A percentile compares a stretch with the other conserved stretches of the same genome.
Conservation (phyloP, 1,140 invertebrate genomes). For the Leptestheria dahalacensis region DNA sequence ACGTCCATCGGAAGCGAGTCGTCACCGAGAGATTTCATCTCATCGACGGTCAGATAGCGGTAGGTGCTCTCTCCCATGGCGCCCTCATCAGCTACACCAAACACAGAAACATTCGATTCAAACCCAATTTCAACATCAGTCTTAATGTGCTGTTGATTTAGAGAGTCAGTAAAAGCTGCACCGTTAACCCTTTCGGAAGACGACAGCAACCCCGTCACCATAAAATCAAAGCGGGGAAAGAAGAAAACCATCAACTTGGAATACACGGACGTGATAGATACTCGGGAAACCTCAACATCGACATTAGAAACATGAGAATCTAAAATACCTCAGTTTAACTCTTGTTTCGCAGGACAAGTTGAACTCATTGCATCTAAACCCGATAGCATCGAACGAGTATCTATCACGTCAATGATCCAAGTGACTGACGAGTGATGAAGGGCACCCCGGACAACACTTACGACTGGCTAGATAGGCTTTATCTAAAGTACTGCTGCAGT, state of each 20-base stretch:
- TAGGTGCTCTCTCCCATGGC: conserved; percentile 80
- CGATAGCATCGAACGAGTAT: no score
- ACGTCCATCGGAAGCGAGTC: conserved; percentile 86
- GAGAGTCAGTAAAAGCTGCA: neutral
- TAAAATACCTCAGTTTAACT: no score
- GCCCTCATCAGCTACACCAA: conserved; percentile 71
- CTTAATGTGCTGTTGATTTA: conserved; percentile 16
- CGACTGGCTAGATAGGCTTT: neutral
- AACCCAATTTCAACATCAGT: conserved; percentile 16
- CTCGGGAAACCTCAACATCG: no score
- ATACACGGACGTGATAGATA: no score
- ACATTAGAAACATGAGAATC: no score
- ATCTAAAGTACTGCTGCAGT: neutral
- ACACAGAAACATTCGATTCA: conserved; percentile 15
- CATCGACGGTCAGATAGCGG: conserved; percentile 76
- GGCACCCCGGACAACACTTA: neutral
- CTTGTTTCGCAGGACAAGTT: no score
- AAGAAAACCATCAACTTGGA: no score
- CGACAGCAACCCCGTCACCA: no score
- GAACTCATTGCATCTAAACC: no score
- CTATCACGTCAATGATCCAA: no score
- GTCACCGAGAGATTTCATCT: conserved; percentile 86
- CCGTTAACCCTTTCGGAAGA: neutral
- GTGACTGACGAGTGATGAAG: no score
- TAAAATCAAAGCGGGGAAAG: no score